Evolutionary conservation across 1,140 invertebrate genomes (phyloP), one percentile per base, ranked within the genome.

Genomic region (silkworm (Bombyx mori)): DNA sequence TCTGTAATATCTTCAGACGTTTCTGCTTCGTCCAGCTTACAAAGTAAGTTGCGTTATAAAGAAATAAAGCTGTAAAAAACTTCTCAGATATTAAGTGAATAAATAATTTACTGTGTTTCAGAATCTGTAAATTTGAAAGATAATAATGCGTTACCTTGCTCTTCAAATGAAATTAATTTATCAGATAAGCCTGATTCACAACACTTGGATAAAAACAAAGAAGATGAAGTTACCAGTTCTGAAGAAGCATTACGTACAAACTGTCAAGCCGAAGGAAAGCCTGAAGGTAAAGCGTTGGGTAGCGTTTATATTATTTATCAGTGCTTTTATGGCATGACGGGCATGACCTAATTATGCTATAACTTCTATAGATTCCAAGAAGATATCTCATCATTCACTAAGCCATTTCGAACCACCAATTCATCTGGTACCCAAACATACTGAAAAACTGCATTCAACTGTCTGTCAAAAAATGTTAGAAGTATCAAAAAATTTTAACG

Each of bases 151-250:
- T 8, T 42, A 5, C 6, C 26, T 42, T 3, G 26, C 35, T 6
- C 45, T 42, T 3, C 46, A 12, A 8, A 49, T 10, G 46, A 42
- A 12, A 49, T 42, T 10, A 18, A 35, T 42, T 8, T 22, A 42
- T 22, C 12, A 9, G 62, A 69, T 53, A 74, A 78, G 62, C 68
- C 70, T n/a, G 89, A 60, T 54, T 69, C 80, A 0, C 74, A 75
- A 45, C 46, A 61, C 5, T 52, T 60, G 3, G 77, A 81, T 26
- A 80, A 75, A 63, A 63, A 78, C 18, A 93, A 93, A 68, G 93
- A 94, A 67, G 92, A 94, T 67, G 93, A 94, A 82, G 93, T 94
- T 0, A 92, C 91, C 0, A 94, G 92, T 76, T 93, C 92, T 6
- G 92, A 93, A 73, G 92, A 93, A 84, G 84, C 84, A 26, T 69